Conservation (phyloP, 2,888 invertebrate genomes). For the Melipona beecheii region DNA sequence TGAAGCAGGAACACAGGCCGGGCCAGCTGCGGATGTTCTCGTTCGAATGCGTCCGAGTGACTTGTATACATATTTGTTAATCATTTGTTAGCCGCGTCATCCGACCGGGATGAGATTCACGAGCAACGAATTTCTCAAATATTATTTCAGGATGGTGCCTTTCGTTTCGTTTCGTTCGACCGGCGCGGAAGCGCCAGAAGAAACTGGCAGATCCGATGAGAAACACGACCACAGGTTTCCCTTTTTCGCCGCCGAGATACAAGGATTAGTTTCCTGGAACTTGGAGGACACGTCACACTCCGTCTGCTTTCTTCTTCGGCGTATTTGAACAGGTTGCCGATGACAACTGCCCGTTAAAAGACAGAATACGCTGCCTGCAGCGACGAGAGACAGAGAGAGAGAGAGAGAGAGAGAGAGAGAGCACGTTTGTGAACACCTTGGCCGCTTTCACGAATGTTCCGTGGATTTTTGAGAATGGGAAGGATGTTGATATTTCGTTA, state of each 20-base stretch:
- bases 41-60: constrained; percentile 52
- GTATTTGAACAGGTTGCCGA: constrained; percentile 63
- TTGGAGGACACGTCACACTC: constrained; percentile 41
- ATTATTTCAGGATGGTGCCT: constrained; percentile 73
- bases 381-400: background rate
- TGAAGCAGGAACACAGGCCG: constrained; percentile 34
- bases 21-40: constrained; percentile 58
- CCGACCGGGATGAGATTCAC: constrained; percentile 17
- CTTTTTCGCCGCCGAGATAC: constrained; percentile 21
- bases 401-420: no score
- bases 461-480: background rate
- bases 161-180: background rate
- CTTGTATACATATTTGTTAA: constrained; percentile 73
- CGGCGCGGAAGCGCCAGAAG: constrained; percentile 30
- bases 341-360: constrained; percentile 16
- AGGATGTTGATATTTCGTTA: constrained; percentile 45
- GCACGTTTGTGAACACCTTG: constrained; percentile 19
- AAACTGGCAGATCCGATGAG: constrained; percentile 27
- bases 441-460: background rate
- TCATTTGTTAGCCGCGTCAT: constrained; percentile 71
- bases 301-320: constrained; percentile 33
- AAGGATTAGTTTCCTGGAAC: constrained; percentile 56
- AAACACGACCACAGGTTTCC: constrained; percentile 34
- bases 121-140: constrained; percentile 69
- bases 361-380: constrained; percentile 8